Evolutionary conservation across 2,888 invertebrate species (phyloP).

Genomic region (Ophion obscuratus): DNA sequence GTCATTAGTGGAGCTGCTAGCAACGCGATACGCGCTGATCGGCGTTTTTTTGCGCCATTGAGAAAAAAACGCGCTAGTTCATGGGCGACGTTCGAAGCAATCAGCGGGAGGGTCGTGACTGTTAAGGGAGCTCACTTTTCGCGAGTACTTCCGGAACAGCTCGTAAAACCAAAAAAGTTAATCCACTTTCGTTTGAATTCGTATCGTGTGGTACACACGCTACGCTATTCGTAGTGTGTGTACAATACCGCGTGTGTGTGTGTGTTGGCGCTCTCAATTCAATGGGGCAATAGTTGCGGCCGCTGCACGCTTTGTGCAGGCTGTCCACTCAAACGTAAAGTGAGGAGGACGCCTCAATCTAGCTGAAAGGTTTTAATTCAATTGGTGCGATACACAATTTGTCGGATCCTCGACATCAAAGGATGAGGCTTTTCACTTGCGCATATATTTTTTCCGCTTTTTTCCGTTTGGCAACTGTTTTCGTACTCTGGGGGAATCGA

Average conservation of each 20-base stretch:
- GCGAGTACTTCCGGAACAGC: neutral
- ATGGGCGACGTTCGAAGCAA: neutral
- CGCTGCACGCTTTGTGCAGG: neutral
- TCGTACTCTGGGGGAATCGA: neutral
- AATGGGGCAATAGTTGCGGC: neutral
- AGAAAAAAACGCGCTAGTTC: neutral
- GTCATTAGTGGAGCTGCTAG: neutral
- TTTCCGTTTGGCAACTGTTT: neutral
- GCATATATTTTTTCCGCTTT: neutral
- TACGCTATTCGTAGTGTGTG: neutral
- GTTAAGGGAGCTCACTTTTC: neutral
- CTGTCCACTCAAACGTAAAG: neutral
- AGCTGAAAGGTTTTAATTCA: neutral
- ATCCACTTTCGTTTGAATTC: neutral
- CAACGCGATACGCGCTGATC: neutral
- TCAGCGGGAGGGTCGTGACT: neutral
- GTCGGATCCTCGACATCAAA: neutral
- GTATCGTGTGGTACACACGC: too few relatives aligned
- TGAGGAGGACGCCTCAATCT: neutral
- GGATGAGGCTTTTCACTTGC: neutral
- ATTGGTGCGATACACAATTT: neutral
- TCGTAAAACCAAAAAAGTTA: neutral
- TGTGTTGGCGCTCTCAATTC: neutral
- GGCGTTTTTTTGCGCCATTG: neutral
- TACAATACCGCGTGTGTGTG: neutral